A percentile compares a stretch with the other conserved stretches of the same genome.
Conservation (phyloP, 2,797 vertebrate genomes). For the Cheirogaleus major region DNA sequence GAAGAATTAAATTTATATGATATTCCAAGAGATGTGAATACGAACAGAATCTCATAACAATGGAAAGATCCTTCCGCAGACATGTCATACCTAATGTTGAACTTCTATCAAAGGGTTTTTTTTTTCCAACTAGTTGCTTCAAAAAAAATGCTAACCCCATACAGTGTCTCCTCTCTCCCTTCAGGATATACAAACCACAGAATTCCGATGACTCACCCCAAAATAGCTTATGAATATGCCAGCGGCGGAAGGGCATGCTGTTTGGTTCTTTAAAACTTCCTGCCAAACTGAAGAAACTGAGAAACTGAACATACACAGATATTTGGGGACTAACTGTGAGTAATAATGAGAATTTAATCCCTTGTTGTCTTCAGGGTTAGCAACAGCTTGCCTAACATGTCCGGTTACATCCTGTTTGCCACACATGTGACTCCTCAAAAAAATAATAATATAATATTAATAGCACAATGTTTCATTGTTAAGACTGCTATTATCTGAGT, state of each 20-base stretch:
- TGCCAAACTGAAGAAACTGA: slow-evolving; percentile 84
- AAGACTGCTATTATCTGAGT: slow-evolving; percentile 44
- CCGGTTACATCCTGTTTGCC: slow-evolving; percentile 83
- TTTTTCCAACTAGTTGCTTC: slow-evolving; percentile 74
- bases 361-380: slow-evolving; percentile 77
- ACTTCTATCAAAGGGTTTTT: slow-evolving; percentile 78
- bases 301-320: slow-evolving; percentile 82
- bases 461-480: slow-evolving; percentile 66
- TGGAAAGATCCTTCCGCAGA: slow-evolving; percentile 34
- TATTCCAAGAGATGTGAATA: not conserved
- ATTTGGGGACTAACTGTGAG: slow-evolving; percentile 79
- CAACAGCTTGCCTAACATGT: slow-evolving; percentile 73
- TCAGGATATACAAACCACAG: slow-evolving; percentile 90
- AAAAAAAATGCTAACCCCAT: slow-evolving; percentile 79
- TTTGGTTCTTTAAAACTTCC: slow-evolving; percentile 87
- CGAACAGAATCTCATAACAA: slow-evolving; percentile 42
- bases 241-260: slow-evolving; percentile 86
- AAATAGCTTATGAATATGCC: slow-evolving; percentile 85
- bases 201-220: slow-evolving; percentile 87
- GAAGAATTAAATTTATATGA: not conserved
- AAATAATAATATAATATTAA: slow-evolving; percentile 66
- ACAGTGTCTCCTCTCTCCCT: slow-evolving; percentile 78
- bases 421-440: slow-evolving; percentile 59
- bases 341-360: slow-evolving; percentile 81
- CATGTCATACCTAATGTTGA: slow-evolving; percentile 77